These are phyloP conservation scores for Latheticus oryzae DNA, from an alignment of 2,888 invertebrate genomes.

Conservation along the genomic window DNA sequence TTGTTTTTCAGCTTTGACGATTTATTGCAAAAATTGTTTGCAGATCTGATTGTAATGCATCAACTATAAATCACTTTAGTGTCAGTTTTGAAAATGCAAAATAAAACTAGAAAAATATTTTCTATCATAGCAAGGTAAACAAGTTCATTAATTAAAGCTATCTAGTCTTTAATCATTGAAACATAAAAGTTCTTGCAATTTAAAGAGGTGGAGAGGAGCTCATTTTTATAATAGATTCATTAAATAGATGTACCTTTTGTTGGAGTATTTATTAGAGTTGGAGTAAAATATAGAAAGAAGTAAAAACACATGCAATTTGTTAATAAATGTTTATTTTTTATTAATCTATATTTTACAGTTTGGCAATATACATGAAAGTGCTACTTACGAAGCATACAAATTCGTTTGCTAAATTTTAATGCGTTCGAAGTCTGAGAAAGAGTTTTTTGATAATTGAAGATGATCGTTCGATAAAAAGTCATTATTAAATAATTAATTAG, in stretches of 20 bases:
- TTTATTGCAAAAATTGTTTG: no score
- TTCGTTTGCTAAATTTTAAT: slow-evolving; percentile 53
- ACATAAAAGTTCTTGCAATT: slow-evolving; percentile 15
- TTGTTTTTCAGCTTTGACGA: no score
- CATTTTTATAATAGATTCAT: slow-evolving; percentile 17
- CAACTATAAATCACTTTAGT: no score
- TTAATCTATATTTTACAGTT: slow-evolving; percentile 61
- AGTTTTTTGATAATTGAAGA: slow-evolving; percentile 4
- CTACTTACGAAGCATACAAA: slow-evolving; percentile 60
- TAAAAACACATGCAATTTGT: slow-evolving; percentile 41
- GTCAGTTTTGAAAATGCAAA: no score
- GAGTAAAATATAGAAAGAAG: neutral
- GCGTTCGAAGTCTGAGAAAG: slow-evolving; percentile 50
- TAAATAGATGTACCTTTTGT: slow-evolving; percentile 16
- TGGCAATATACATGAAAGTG: slow-evolving; percentile 63
- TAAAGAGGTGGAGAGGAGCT: slow-evolving; percentile 3
- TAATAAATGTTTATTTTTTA: slow-evolving; percentile 61
- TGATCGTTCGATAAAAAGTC: slow-evolving; percentile 26
- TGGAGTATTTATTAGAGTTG: no score
- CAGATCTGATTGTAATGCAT: no score
- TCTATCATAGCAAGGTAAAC: no score
- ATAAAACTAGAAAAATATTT: no score
- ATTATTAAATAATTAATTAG: slow-evolving; percentile 32
- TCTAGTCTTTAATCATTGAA: slow-evolving; percentile 19
- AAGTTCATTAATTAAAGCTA: slow-evolving; percentile 10